phyloP scores from a whole-genome alignment of 2,113 vertebrate genomes.

The Takifugu flavidus region DNA sequence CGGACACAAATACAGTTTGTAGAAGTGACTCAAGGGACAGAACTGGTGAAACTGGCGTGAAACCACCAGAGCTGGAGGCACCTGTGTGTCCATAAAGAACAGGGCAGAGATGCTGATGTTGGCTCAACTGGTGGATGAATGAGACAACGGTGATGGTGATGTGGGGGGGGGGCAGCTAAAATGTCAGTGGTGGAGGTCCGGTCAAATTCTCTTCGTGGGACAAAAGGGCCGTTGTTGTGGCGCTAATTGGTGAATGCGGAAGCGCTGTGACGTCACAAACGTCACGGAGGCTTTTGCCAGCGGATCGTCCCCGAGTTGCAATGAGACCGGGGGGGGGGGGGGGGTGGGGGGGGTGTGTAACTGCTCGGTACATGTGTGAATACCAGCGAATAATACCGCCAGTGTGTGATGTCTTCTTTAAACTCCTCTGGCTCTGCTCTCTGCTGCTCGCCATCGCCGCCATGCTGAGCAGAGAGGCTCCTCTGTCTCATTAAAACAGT shows the following conservation, averaged over 20 bases:
- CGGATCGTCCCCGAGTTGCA: slow-evolving; percentile 24
- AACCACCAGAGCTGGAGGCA: too few species aligned
- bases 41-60: too few species aligned
- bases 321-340: slow-evolving; percentile 60
- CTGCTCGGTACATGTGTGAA: not conserved
- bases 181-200: slow-evolving; percentile 31
- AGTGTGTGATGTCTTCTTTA: not conserved
- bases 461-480: slow-evolving; percentile 46
- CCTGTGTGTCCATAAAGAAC: too few species aligned
- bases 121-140: too few species aligned
- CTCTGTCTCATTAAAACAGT: slow-evolving; percentile 52
- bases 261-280: slow-evolving; percentile 49
- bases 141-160: slow-evolving; percentile 1
- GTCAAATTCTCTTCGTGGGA: slow-evolving; percentile 21
- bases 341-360: slow-evolving; percentile 33
- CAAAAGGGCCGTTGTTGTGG: slow-evolving; percentile 60
- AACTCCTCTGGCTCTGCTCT: not conserved
- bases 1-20: too few species aligned
- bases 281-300: slow-evolving; percentile 21
- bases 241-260: slow-evolving; percentile 37
- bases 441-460: slow-evolving; percentile 4
- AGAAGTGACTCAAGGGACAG: too few species aligned
- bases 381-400: not conserved
- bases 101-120: too few species aligned
- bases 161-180: slow-evolving; percentile 23